A percentile compares a stretch with the other conserved stretches of the same genome.
phyloP scores from a whole-genome alignment of 2,888 invertebrate species.

The Myopa testacea region DNA sequence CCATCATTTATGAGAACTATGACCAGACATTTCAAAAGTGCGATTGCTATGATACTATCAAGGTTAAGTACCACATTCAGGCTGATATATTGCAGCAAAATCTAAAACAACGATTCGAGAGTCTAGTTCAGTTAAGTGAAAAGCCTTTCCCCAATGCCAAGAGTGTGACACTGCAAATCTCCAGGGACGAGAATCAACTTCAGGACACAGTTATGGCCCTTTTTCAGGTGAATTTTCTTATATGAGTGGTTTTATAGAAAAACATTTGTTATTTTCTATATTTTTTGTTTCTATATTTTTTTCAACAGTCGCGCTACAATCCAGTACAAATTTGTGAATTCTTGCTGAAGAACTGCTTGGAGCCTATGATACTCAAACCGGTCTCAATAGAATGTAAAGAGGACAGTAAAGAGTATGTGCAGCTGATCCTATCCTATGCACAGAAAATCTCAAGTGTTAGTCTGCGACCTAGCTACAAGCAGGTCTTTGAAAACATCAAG shows the following conservation, averaged over 20 bases:
- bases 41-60: conserved; percentile 64
- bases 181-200: conserved; percentile 60
- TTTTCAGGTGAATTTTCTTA: conserved; percentile 53
- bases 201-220: conserved; percentile 63
- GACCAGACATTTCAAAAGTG: conserved; percentile 60
- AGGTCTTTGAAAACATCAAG: conserved; percentile 61
- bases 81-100: conserved; percentile 62
- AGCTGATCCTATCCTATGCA: conserved; percentile 64
- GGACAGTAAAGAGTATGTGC: conserved; percentile 52
- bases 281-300: neutral
- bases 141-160: conserved; percentile 65
- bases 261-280: neutral
- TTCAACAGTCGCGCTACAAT: conserved; percentile 61
- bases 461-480: conserved; percentile 64
- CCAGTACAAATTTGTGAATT: conserved; percentile 64
- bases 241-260: neutral
- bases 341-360: conserved; percentile 63
- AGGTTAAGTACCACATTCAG: conserved; percentile 64
- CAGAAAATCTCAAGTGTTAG: conserved; percentile 53
- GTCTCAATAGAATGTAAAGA: conserved; percentile 61
- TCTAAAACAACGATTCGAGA: conserved; percentile 64
- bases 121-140: conserved; percentile 62
- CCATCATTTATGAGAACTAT: conserved; percentile 53
- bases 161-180: conserved; percentile 61
- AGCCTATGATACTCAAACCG: conserved; percentile 64